Evolutionary conservation across 2,888 invertebrate species (phyloP), one percentile per base, ranked within the genome.

Genomic region (Eupithecia insigniata): DNA sequence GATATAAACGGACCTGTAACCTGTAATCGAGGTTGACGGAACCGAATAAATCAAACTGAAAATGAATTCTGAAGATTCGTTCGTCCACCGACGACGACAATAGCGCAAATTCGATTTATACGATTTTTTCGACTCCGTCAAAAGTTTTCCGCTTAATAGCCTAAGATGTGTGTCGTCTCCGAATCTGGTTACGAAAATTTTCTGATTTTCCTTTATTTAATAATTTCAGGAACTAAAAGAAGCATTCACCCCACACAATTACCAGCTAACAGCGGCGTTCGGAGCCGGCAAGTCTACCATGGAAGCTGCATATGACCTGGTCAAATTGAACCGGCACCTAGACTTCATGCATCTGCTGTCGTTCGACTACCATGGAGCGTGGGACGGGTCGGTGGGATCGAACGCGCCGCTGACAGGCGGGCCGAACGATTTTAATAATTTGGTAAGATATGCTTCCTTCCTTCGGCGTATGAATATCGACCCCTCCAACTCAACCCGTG

Each of bases 291-390:
- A 96, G 83, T 94, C 95, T 32, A 97, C 96, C 0, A 97, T 98
- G 83, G 96, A 97, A 74, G 89, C 95, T 1, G 97, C 97, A 0
- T 98, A 98, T 82, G 96, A 98, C 86, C 94, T 98, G 18, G 92
- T 95, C 12, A 95, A 96, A 77, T 90, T 98, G 16, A 95, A 96
- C 26, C 89, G 95, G 0, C 96, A 96, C 84, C 86, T 97, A 51
- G 96, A 97, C 85, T 96, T 95, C 73, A 95, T 98, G 58, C 97
- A 98, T 81, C 95, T 98, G 85, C 98, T 98, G 98, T 96, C 97
- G 74, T 98, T 98, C 86, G 98, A 98, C 88, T 98, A 98, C 87
- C 97, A 98, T 80, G 98, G 98, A 0, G 95, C 96, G 10, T 98
- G 98, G 98, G 97, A 98, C 80, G 93, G 93, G 0, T 94, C 92